A percentile compares a stretch with the other conserved stretches of the same genome.
Evolutionary conservation across 2,797 vertebrate genomes (phyloP).

Genomic region (Lophius americanus): DNA sequence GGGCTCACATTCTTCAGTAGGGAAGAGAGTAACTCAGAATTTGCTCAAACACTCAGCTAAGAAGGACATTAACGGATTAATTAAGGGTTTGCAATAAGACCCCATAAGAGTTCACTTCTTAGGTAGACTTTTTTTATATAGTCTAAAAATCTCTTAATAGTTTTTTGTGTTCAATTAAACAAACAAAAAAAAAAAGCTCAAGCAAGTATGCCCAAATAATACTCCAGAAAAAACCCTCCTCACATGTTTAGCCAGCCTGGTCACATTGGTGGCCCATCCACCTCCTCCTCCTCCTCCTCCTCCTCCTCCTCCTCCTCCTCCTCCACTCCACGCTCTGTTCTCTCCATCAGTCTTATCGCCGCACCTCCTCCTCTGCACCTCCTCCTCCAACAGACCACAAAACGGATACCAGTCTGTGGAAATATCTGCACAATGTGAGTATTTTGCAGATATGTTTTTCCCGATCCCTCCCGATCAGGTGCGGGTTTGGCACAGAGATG

Average conservation of each 20-base stretch:
- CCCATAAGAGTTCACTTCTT: too few relatives aligned
- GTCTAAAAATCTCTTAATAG: too few relatives aligned
- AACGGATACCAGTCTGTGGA: background rate
- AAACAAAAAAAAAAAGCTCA: too few relatives aligned
- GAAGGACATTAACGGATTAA: too few relatives aligned
- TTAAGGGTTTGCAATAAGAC: too few relatives aligned
- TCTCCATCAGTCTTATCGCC: slow-evolving; percentile 16
- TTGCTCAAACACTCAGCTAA: too few relatives aligned
- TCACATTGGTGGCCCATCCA: slow-evolving; percentile 9
- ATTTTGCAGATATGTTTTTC: fast-evolving
- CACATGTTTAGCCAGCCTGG: background rate
- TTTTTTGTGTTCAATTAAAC: too few relatives aligned
- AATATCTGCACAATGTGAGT: background rate
- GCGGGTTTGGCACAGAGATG: background rate
- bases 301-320: background rate
- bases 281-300: slow-evolving; percentile 6
- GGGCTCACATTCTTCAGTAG: too few relatives aligned
- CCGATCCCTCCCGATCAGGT: too few relatives aligned
- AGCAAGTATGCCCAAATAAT: too few relatives aligned
- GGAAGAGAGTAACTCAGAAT: too few relatives aligned
- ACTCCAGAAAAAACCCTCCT: background rate
- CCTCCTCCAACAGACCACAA: background rate
- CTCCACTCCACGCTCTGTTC: background rate
- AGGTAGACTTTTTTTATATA: too few relatives aligned
- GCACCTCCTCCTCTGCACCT: background rate